Percentiles rank a stretch among this genome's conserved stretches.
Conservation (phyloP, 2,888 invertebrate species). For the Candidula unifasciata region DNA sequence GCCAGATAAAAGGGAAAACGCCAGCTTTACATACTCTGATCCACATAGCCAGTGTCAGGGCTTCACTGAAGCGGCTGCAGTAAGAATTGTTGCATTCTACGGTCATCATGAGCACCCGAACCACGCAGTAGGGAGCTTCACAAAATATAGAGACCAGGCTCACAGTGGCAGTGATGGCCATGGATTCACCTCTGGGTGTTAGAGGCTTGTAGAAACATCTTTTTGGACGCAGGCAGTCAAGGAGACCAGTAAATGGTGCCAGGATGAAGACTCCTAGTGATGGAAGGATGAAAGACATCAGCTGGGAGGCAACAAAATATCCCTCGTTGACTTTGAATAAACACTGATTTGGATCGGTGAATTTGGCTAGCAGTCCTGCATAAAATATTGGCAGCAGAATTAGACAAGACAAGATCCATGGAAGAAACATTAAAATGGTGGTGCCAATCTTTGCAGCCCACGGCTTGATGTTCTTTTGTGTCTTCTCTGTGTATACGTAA, state of each 20-base stretch:
- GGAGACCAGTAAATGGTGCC: constrained; percentile 54
- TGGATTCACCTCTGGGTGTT: constrained; percentile 54
- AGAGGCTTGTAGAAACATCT: constrained; percentile 52
- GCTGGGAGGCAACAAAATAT: constrained; percentile 51
- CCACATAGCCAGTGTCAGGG: constrained; percentile 56
- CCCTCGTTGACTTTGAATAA: constrained; percentile 49
- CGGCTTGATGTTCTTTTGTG: constrained; percentile 41
- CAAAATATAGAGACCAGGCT: constrained; percentile 55
- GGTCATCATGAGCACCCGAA: constrained; percentile 54
- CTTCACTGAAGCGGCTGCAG: constrained; percentile 55
- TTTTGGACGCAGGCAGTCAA: constrained; percentile 54
- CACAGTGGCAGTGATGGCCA: constrained; percentile 52
- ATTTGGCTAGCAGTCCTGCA: constrained; percentile 44
- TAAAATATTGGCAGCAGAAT: constrained; percentile 51
- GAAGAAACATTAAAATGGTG: constrained; percentile 48
- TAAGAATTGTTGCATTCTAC: constrained; percentile 55
- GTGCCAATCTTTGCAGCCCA: constrained; percentile 45
- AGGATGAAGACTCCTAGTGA: constrained; percentile 53
- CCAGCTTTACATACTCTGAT: constrained; percentile 54
- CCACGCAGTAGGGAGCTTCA: constrained; percentile 57
- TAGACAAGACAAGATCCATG: constrained; percentile 53
- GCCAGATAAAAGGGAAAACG: constrained; percentile 57
- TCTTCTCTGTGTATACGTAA: constrained; percentile 54
- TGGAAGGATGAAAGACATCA: constrained; percentile 54
- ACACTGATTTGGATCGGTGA: constrained; percentile 40